Base-by-base conservation (phyloP, 2,113 vertebrate genomes). In the Heterotilapia buettikoferi region DNA sequence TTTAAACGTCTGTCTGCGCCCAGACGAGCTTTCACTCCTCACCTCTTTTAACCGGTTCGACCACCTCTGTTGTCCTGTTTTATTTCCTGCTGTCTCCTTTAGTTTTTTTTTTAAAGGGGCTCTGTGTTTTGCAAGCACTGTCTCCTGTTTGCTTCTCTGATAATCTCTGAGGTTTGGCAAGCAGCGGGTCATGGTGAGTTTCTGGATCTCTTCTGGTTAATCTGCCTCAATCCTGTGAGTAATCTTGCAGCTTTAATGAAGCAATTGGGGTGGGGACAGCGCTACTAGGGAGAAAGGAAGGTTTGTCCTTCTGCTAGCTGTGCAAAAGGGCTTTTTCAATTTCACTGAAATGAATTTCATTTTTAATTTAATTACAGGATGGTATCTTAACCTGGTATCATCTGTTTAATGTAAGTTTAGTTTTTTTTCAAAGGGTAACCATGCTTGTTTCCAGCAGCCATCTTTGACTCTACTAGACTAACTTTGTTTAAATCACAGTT, bases 191-290 rank as follows among this genome's bases (percentile, higher is more conserved):
- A 57, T 3, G 24, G 24, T 73, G 29, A 47, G 78, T 81, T 80
- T 83, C 36, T 36, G 33, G 80, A 83, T 78, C 3, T 87, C 79
- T 91, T 93, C 76, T 61, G 87, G 79, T 92, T 95, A 93, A 94
- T 95, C 94, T 89, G 76, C 82, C 43, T 14, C 92, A 84, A 93
- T 94, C 94, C 90, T 31, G 18, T 12, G 84, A 88, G 84, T 90
- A 94, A 92, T 94, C 91, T 81, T 18, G 4, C 26, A 12, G 73
- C 54, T 88, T 85, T 93, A 93, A 95, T 95, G 93, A 88, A 53
- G 36, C 66, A 80, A 80, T 86, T 76, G 76, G 47, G 1, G 19
- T 66, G 61, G 76, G 24, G 8, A 33, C 38, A 9, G 10, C 40
- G 3, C 31, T 4, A 31, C 83, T 18, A 76, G 14, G 71, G 45